These are phyloP conservation scores for Nibea albiflora DNA, from an alignment of 2,113 vertebrate species.

Conservation along the genomic window DNA sequence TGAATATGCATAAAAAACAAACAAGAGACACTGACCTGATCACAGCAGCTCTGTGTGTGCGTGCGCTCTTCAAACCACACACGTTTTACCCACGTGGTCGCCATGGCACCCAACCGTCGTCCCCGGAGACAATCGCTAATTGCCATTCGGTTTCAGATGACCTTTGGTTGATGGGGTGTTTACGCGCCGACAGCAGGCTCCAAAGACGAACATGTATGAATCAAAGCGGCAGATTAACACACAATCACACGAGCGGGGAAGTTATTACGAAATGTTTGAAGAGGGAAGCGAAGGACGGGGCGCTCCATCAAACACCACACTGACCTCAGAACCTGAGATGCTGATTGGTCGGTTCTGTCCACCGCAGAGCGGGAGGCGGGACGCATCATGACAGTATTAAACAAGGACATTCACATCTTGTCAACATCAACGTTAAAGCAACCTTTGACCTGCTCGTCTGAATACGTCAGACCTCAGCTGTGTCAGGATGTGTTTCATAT, in stretches of 20 bases:
- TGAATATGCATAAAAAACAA: conserved; percentile 3
- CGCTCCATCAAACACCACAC: background rate
- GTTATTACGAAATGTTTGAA: conserved; percentile 25
- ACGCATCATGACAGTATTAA: background rate
- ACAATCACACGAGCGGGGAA: background rate
- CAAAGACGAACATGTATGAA: background rate
- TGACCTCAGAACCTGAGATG: background rate
- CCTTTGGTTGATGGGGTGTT: conserved; percentile 33
- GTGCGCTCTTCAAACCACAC: background rate
- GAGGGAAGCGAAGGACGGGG: background rate
- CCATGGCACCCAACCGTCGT: background rate
- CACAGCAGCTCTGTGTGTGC: background rate
- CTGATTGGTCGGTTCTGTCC: conserved; percentile 10
- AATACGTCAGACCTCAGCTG: too few relatives aligned
- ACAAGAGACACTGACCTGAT: conserved; percentile 5
- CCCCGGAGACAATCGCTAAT: background rate
- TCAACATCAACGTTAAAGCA: background rate
- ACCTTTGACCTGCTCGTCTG: background rate
- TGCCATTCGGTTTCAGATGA: conserved; percentile 17
- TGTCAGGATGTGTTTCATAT: too few relatives aligned
- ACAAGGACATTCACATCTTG: background rate
- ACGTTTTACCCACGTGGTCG: background rate
- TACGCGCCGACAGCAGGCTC: background rate
- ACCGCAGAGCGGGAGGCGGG: background rate
- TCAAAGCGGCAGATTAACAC: conserved; percentile 4